Conservation (phyloP, 1,140 invertebrate species). For the Pseudomyrmex pallidus region DNA sequence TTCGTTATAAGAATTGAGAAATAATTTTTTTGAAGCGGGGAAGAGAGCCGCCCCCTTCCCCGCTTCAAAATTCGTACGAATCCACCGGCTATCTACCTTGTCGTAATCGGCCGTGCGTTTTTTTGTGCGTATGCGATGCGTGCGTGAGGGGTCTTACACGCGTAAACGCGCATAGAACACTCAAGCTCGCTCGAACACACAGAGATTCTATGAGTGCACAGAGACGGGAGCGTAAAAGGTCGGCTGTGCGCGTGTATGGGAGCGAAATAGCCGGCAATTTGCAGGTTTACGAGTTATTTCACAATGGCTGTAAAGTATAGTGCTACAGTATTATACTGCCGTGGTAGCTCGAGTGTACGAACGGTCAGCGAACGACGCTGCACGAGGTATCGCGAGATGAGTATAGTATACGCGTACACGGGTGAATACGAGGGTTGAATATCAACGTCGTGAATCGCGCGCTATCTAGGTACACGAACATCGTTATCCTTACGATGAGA, state of each 20-base stretch:
- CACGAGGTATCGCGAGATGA: not conserved
- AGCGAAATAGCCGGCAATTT: slow-evolving; percentile 85
- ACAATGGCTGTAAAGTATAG: slow-evolving; percentile 86
- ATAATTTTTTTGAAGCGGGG: not conserved
- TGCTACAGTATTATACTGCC: slow-evolving; percentile 79
- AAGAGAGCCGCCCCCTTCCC: too few relatives aligned
- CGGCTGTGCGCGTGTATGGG: slow-evolving; percentile 74
- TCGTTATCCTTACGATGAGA: slow-evolving; percentile 42
- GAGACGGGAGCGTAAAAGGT: slow-evolving; percentile 50
- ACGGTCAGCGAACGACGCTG: slow-evolving; percentile 70
- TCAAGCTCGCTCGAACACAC: slow-evolving; percentile 49
- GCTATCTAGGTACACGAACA: slow-evolving; percentile 10
- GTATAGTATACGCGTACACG: not conserved
- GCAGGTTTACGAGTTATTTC: slow-evolving; percentile 86
- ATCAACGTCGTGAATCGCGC: not conserved
- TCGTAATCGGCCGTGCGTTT: not conserved
- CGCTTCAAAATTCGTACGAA: not conserved
- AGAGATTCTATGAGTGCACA: slow-evolving; percentile 32
- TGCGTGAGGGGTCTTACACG: not conserved
- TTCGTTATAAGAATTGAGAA: not conserved
- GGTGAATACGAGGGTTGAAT: not conserved
- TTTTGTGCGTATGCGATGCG: not conserved
- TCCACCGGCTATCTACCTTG: not conserved
- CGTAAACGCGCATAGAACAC: slow-evolving; percentile 40
- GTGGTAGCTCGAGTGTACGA: slow-evolving; percentile 67